Base-by-base conservation (phyloP, 2,113 vertebrate species). In the Phyllostomus hastatus region DNA sequence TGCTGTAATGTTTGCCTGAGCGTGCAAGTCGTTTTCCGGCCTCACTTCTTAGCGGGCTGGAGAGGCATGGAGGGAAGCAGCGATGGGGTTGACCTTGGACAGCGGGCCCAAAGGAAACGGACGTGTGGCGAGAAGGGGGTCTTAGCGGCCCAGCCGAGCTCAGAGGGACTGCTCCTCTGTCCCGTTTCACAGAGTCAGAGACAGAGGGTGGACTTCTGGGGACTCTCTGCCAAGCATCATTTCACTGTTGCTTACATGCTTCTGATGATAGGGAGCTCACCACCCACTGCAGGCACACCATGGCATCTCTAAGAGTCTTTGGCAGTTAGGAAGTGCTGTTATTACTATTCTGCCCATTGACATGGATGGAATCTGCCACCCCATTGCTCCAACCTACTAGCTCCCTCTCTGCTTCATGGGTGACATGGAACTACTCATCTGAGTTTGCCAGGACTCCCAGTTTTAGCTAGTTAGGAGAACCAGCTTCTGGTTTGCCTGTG, bases 11-110 rank as follows among this genome's bases (percentile, higher is more conserved):
- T 38, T 28, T 19, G 54, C 97, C 95, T 69, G 88, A 46, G 89
- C 0, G 0, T 8, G 48, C 33, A 9, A 0, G 87, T 43, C 22
- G 48, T 94, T 94, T 91, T 72, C 90, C 96, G 93, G 89, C 89
- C 61, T 96, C 93, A 33, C 96, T 93, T 95, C 96, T 93, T 94
- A 95, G 95, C 9, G 3, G 86, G 61, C 95, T 28, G 4, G 83
- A 7, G 75, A 88, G 82, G 59, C 54, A 2, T 76, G 61, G 85
- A 69, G 7, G 31, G 57, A 54, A 43, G 91, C 46, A 10, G 57
- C 35, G n/a, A 24, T 20, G 50, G 64, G 33, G 11, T 10, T 3
- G 35, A 9, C 10, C 52, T 79, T 6, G 15, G 64, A 82, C n/a
- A 61, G 57, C 24, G 2, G 50, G 41, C 38, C 38, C 28, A 0